Percentiles rank a stretch among this genome's conserved stretches.
Evolutionary conservation across 2,113 vertebrate species (phyloP).

Genomic region (Oxyruncus cristatus): DNA sequence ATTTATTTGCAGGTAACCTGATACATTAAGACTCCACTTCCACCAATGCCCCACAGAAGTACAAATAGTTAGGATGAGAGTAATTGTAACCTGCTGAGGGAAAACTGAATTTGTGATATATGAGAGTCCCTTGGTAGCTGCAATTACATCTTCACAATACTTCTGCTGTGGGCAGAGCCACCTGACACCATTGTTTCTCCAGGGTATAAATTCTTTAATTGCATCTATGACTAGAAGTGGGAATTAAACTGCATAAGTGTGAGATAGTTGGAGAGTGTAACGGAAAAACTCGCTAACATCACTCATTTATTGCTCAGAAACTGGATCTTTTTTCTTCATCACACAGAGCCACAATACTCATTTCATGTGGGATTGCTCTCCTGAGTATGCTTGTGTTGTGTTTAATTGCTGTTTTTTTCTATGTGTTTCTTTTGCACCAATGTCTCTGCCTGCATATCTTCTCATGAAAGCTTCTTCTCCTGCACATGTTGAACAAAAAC

Average conservation of each 20-base stretch:
- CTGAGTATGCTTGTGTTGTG: not conserved
- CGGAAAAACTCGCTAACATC: not conserved
- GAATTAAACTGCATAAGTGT: not conserved
- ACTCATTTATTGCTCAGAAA: not conserved
- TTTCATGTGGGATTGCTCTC: not conserved
- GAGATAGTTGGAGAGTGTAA: not conserved
- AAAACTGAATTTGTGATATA: not conserved
- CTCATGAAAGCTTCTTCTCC: not conserved
- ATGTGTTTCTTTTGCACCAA: not conserved
- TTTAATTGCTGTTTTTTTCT: not conserved
- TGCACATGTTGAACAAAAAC: not conserved
- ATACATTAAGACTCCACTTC: not conserved
- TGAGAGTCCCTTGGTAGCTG: not conserved
- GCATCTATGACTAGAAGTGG: not conserved
- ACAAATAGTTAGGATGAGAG: not conserved
- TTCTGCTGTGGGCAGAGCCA: not conserved
- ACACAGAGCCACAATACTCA: not conserved
- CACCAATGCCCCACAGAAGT: not conserved
- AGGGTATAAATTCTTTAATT: conserved; percentile 3
- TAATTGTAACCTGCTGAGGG: not conserved
- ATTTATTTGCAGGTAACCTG: not conserved
- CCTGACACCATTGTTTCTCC: not conserved
- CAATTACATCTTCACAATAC: not conserved
- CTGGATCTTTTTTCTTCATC: not conserved
- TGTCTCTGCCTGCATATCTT: not conserved